Evolutionary conservation across 1,140 invertebrate genomes (phyloP), one percentile per base, ranked within the genome.

Genomic region (Drosophila subpulchrella): DNA sequence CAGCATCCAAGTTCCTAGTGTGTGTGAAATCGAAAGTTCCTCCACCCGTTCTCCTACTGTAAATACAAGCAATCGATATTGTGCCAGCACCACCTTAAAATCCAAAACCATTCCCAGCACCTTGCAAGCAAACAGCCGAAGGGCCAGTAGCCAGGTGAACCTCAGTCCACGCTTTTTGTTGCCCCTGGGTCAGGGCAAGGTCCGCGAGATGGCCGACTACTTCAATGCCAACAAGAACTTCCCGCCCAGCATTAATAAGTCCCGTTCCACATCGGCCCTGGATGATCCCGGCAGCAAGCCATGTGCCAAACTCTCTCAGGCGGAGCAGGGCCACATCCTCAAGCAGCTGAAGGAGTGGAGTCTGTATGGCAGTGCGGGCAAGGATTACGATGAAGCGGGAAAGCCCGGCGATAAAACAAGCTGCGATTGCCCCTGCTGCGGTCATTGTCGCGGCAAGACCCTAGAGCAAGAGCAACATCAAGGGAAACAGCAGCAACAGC

Each of bases 261-360:
- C 81, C 7, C 73, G 85, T 46, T 91, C 90, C 20, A 91, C 86
- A 0, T 91, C 90, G 24, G 55, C 82, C 4, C 15, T 92, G 60
- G 54, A 62, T 5, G 73, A 62, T 27, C 11, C 24, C 36, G 56
- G 39, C 59, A 51, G 68, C 74, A 53, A 48, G 32, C 41, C 44
- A 4, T 11, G 91, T 88, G 65, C 77, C 94, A 51, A 93, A 91
- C 12, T 72, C 7, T 71, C 68, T 6, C 88, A 93, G 50, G 90
- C 92, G 66, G 94, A 95, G 80, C 91, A 93, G 77, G 72, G 93
- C 38, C 92, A 93, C 72, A 93, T 94, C 30, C 77, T 94, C 4
- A 94, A 93, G 78, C 93, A 94, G 76, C 84, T 95, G 12, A 93
- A 94, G 73, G 94, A 94, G 76, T 94, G 93, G 93, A 92, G 93